Base-by-base conservation (phyloP, 37 sponge, comb jelly and placozoan genomes). In the Crambe crambe region DNA sequence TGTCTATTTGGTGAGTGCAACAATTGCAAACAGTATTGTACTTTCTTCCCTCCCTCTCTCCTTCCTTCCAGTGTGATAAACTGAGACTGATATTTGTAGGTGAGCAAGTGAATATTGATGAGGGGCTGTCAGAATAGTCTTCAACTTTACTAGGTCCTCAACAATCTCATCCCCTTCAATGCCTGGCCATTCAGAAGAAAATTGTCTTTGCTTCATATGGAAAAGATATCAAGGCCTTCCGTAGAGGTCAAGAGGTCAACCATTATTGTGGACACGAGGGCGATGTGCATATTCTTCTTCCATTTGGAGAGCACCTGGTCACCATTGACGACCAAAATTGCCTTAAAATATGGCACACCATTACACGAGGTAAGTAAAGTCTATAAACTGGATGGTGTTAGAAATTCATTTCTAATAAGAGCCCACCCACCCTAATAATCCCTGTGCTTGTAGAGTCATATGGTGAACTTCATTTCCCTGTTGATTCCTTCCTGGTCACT, bases 301-400 rank as follows among this genome's bases (percentile, higher is more conserved):
- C 91, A 32, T 89, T 94, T 84, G 95, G 90, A 38, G 90, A 91
- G 12, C 87, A 94, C 41, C 76, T 97, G 3, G 80, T 97, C 6
- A 82, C 97, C 47, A 78, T 97, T 54, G 97, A 94, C 76, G 77
- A 86, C 51, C 42, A 42, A 1, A 89, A 81, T 61, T 41, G 60
- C 37, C 59, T 95, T 18, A 89, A 74, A 67, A 89, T 92, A 31
- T 95, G 92, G 92, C 37, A 73, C 25, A 72, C 61, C 27, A 68
- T n/a, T 8, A 72, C 56, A 10, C 40, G 47, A 84, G 95, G 95
- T 91, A 70, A 32, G 31, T 31, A 32, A 34, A 31, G 31, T 2
- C 31, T 34, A 20, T 65, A 9, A 31, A 18, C 25, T 2, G 30
- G 12, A 73, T 3, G 17, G 5, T 2, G 21, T 12, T 42, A 4